Evolutionary conservation across 1,140 invertebrate genomes (phyloP).

Genomic region (Zaprionus tsacasi): DNA sequence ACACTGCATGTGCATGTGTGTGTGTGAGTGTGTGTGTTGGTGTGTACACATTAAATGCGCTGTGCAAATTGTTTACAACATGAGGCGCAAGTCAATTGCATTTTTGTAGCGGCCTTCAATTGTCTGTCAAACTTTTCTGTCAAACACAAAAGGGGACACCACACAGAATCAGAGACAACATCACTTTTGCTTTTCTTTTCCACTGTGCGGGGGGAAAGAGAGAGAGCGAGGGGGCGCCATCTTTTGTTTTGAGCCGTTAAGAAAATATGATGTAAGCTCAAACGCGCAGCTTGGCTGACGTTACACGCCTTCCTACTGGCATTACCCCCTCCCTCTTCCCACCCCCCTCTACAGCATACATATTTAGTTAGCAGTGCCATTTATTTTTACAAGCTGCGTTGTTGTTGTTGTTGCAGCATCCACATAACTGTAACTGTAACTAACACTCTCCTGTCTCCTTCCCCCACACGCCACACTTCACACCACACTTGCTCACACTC

Average conservation of each 20-base stretch:
- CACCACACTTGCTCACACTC: constrained; percentile 42
- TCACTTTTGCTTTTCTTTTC: constrained; percentile 31
- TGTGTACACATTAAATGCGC: constrained; percentile 10
- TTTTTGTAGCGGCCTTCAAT: constrained; percentile 37
- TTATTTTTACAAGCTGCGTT: constrained; percentile 75
- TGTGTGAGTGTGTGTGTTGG: neutral
- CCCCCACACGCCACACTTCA: constrained; percentile 13
- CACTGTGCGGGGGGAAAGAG: neutral
- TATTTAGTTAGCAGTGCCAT: constrained; percentile 70
- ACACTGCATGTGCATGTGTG: neutral
- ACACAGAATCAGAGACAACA: constrained; percentile 23
- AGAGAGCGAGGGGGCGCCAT: constrained; percentile 6
- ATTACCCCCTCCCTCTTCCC: too few relatives aligned
- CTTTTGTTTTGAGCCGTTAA: constrained; percentile 65
- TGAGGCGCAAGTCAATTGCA: constrained; percentile 52
- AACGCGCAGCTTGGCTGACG: constrained; percentile 21
- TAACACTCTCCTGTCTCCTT: constrained; percentile 13
- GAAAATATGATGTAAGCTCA: constrained; percentile 77
- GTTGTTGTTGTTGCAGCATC: constrained; percentile 34
- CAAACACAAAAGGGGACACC: constrained; percentile 23
- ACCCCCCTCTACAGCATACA: neutral
- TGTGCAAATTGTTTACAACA: constrained; percentile 51
- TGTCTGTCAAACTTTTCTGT: constrained; percentile 32
- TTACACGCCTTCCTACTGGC: constrained; percentile 3
- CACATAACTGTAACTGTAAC: constrained; percentile 39